These are phyloP conservation scores for Drosophila greeni DNA, from an alignment of 2,888 invertebrate genomes.

Conservation along the genomic window DNA sequence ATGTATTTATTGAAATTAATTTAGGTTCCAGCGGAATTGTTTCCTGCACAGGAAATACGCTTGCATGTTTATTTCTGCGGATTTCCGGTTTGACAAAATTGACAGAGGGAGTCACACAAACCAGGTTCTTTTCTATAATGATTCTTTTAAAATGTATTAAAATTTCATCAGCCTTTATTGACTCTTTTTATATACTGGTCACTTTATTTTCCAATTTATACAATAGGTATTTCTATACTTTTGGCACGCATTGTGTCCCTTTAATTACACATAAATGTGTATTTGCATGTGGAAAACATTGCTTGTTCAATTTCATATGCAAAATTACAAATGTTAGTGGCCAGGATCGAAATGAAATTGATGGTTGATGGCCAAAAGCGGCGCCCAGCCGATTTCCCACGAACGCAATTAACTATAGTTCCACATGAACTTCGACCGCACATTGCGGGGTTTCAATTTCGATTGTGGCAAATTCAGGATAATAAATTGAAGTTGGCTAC, in stretches of 20 bases:
- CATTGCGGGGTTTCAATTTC: slow-evolving; percentile 25
- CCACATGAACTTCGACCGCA: slow-evolving; percentile 26
- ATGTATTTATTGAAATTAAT: slow-evolving; percentile 31
- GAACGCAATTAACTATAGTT: slow-evolving; percentile 33
- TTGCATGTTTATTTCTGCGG: slow-evolving; percentile 8
- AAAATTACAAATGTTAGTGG: slow-evolving; percentile 24
- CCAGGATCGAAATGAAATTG: slow-evolving; percentile 2
- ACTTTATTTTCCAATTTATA: background rate
- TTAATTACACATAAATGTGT: background rate
- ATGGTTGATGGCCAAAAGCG: slow-evolving; percentile 11
- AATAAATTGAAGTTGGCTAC: background rate
- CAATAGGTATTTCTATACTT: background rate
- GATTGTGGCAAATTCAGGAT: slow-evolving; percentile 10
- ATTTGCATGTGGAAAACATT: slow-evolving; percentile 39
- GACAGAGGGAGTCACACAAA: background rate
- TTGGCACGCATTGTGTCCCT: background rate
- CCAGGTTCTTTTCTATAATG: background rate
- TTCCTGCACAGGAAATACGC: slow-evolving; percentile 37
- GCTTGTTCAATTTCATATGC: slow-evolving; percentile 20
- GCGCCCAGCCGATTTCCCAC: slow-evolving; percentile 21
- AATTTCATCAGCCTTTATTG: background rate
- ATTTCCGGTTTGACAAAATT: slow-evolving; percentile 33
- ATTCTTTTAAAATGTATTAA: background rate
- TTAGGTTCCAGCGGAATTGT: slow-evolving; percentile 10
- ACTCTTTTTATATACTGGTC: too few relatives aligned